These are phyloP conservation scores for Atherix ibis DNA, from an alignment of 2,888 invertebrate species.

Conservation along the genomic window DNA sequence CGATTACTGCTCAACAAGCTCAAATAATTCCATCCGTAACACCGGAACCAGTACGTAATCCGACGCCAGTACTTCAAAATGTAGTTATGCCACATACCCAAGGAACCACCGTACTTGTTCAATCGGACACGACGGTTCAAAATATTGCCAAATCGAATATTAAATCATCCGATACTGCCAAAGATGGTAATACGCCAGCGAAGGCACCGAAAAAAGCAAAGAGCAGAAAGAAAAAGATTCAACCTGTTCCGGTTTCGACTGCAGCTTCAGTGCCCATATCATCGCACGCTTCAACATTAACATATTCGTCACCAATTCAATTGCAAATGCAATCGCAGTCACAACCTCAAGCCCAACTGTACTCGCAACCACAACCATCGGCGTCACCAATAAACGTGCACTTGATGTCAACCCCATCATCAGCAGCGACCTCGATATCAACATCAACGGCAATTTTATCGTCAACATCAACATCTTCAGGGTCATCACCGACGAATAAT, in stretches of 20 bases:
- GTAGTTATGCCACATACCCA: constrained; percentile 20
- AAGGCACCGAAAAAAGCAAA: constrained; percentile 21
- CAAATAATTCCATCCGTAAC: constrained; percentile 23
- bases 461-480: constrained; percentile 1
- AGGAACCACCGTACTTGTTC: constrained; percentile 10
- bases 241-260: constrained; percentile 4
- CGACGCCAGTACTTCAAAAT: constrained; percentile 22
- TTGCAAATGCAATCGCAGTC: no score
- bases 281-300: no score
- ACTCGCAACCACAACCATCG: neutral
- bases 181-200: constrained; percentile 12
- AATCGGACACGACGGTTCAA: constrained; percentile 14
- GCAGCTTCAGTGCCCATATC: no score
- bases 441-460: constrained; percentile 2
- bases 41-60: constrained; percentile 25
- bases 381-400: neutral
- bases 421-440: constrained; percentile 4
- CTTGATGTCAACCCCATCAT: constrained; percentile 3
- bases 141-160: neutral
- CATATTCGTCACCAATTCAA: no score
- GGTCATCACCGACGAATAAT: constrained; percentile 3
- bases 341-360: neutral
- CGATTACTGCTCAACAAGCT: constrained; percentile 13
- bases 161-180: neutral
- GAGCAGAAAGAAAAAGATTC: constrained; percentile 15